phyloP scores from a whole-genome alignment of 2,888 invertebrate species.

The Mellilla xanthometata region DNA sequence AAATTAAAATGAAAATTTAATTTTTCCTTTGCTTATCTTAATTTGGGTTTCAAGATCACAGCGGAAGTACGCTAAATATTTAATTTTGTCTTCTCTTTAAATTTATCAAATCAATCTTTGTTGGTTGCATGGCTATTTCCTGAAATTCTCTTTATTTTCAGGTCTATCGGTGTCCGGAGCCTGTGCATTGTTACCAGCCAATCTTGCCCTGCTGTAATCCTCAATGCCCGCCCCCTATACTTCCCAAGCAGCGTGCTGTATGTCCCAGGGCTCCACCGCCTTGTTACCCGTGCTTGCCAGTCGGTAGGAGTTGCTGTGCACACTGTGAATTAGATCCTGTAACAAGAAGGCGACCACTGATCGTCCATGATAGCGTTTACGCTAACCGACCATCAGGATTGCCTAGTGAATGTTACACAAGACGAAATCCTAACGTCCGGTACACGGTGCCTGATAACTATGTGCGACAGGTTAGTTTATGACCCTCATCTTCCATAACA shows the following conservation, averaged over 20 bases:
- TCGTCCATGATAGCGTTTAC: slow-evolving; percentile 80
- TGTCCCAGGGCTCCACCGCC: slow-evolving; percentile 69
- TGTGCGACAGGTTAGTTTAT: slow-evolving; percentile 50
- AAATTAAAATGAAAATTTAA: too few relatives aligned
- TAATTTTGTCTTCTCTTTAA: too few relatives aligned
- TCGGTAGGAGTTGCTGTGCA: slow-evolving; percentile 70
- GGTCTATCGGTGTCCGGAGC: slow-evolving; percentile 68
- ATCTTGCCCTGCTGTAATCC: slow-evolving; percentile 72
- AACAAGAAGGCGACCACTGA: slow-evolving; percentile 80
- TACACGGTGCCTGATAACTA: slow-evolving; percentile 57
- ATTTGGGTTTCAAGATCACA: too few relatives aligned
- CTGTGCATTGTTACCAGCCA: slow-evolving; percentile 65
- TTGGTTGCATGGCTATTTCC: too few relatives aligned
- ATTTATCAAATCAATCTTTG: too few relatives aligned
- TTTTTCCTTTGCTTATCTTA: too few relatives aligned
- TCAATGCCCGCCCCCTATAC: slow-evolving; percentile 77
- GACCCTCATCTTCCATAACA: neutral
- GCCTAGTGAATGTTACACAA: slow-evolving; percentile 50
- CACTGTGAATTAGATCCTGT: slow-evolving; percentile 76
- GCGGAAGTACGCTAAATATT: too few relatives aligned
- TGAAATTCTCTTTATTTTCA: slow-evolving; percentile 28
- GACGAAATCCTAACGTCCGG: slow-evolving; percentile 54
- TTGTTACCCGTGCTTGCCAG: slow-evolving; percentile 73
- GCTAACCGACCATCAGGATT: slow-evolving; percentile 54
- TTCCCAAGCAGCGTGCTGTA: slow-evolving; percentile 72